Percentiles rank a stretch among this genome's conserved stretches.
These are phyloP conservation scores for Halcyon chelicuti DNA, from an alignment of 2,797 vertebrate genomes.

Conservation along the genomic window DNA sequence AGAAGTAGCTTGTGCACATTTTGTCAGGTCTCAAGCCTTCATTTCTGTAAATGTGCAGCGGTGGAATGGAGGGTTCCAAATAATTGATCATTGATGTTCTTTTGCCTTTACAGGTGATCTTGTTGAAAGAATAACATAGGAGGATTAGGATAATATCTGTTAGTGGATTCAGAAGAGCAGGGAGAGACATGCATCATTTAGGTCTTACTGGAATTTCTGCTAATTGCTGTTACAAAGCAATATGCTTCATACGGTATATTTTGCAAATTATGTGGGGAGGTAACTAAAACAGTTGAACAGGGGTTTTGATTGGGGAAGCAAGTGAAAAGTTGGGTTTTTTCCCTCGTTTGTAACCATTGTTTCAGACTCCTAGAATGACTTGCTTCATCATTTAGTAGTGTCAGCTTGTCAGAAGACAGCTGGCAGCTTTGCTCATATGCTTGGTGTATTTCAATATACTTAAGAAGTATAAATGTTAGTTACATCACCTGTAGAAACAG, in stretches of 20 bases:
- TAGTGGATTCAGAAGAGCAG: slow-evolving; percentile 25
- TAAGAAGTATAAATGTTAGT: not conserved
- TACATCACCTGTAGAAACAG: not conserved
- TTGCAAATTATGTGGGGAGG: not conserved
- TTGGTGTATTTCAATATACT: not conserved
- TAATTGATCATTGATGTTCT: not conserved
- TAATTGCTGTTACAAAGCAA: slow-evolving; percentile 13
- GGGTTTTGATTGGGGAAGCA: not conserved
- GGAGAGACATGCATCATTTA: not conserved
- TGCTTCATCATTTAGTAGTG: not conserved
- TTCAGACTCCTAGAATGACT: not conserved
- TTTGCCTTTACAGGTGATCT: slow-evolving; percentile 11
- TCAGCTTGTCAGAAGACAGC: not conserved
- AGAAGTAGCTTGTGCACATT: not conserved
- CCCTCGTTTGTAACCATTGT: not conserved
- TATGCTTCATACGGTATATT: not conserved
- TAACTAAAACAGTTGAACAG: not conserved
- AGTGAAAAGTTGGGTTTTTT: not conserved
- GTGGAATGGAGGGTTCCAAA: not conserved
- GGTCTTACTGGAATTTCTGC: slow-evolving; percentile 1
- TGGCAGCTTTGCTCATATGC: not conserved
- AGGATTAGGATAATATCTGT: slow-evolving; percentile 3
- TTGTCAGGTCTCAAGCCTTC: not conserved
- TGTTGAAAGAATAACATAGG: slow-evolving; percentile 18
- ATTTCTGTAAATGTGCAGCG: not conserved